phyloP scores from a whole-genome alignment of 2,113 vertebrate species.

The Hippocampus mohnikei region DNA sequence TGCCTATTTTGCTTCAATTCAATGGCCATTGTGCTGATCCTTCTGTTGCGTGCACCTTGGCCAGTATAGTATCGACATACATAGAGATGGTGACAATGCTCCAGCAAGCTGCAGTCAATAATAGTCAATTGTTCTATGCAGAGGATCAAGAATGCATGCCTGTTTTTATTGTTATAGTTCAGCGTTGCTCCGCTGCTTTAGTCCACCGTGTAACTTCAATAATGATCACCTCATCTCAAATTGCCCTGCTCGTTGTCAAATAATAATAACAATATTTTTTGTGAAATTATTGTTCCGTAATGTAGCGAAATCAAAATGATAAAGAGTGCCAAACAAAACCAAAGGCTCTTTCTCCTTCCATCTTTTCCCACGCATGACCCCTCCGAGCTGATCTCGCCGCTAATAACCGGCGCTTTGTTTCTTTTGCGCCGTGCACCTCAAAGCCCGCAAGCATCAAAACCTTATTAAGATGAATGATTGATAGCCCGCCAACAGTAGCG shows the following conservation, averaged over 20 bases:
- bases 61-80: no score
- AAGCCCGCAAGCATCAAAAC: conserved; percentile 32
- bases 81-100: no score
- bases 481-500: conserved; percentile 31
- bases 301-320: not conserved
- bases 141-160: no score
- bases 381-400: conserved; percentile 3
- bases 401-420: conserved; percentile 25
- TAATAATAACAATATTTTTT: not conserved
- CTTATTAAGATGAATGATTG: conserved; percentile 53
- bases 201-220: no score
- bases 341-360: not conserved
- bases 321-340: not conserved
- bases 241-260: not conserved
- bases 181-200: no score
- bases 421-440: not conserved
- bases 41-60: no score
- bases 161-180: no score
- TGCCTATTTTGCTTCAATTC: no score
- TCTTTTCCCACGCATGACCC: conserved; percentile 2
- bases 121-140: no score
- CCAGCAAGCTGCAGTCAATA: no score
- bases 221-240: not conserved
- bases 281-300: no score
- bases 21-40: no score